Evolutionary conservation across 2,888 invertebrate species (phyloP), one percentile per base, ranked within the genome.

Genomic region (Synanthedon andrenaeformis): DNA sequence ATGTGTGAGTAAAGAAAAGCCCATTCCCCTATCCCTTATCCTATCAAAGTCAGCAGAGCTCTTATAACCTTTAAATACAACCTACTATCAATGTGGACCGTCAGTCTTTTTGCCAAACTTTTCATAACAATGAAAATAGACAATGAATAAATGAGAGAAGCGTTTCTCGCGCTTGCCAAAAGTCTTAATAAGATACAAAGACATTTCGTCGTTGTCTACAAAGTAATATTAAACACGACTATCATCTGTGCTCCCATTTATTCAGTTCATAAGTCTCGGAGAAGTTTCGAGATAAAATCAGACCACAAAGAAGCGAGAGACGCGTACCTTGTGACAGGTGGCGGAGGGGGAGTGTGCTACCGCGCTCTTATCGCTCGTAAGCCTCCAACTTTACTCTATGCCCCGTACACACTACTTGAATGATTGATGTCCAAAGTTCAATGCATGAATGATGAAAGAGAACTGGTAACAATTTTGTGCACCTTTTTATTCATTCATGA

Each of bases 231-330:
- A 61, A 67, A 61, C 61, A 58, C 59, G 61, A 63, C 61, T 63
- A 67, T 64, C 66, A 45, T 45, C 45, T 14, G 45, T 49, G 49
- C 23, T 19, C 23, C 12, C 23, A 49, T 53, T 56, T 51, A 51
- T 56, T 54, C 49, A 53, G 71, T 73, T 72, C 69, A 69, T 69
- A 71, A 74, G 70, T 70, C 71, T 64, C 59, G 51, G 57, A 59
- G 62, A 79, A 79, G 73, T 76, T 77, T 63, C 57, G 53, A 69
- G 77, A 81, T 80, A 76, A 68, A 67, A 80, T 79, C 77, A 66
- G 54, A 55, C 61, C 63, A 73, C 72, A 74, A 72, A 71, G 73
- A 69, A 67, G 65, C 56, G 63, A 67, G 65, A 56, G 63, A 62
- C 64, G 61, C 60, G 64, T 64, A 65, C 63, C 65, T 64, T 52